phyloP scores from a whole-genome alignment of 2,888 invertebrate species.

The Xanthia togata region DNA sequence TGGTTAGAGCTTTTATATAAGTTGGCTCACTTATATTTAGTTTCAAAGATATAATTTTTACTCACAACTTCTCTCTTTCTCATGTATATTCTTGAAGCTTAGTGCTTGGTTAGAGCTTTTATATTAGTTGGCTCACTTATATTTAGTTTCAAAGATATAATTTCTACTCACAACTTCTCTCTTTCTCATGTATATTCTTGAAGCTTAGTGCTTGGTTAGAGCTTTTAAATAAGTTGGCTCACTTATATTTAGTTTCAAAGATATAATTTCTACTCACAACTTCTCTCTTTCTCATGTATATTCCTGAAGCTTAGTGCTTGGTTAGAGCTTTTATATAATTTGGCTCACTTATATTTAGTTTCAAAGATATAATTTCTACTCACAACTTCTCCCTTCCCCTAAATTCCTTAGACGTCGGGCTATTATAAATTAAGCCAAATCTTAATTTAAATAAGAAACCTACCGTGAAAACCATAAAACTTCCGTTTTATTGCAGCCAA shows the following conservation, averaged over 20 bases:
- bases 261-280: no score
- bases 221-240: background rate
- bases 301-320: background rate
- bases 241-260: background rate
- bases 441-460: slow-evolving; percentile 27
- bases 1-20: background rate
- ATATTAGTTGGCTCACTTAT: background rate
- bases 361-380: background rate
- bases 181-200: no score
- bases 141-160: background rate
- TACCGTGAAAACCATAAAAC: slow-evolving; percentile 28
- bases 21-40: background rate
- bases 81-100: background rate
- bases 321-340: background rate
- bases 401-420: background rate
- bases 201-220: background rate
- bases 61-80: background rate
- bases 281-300: background rate
- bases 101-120: background rate
- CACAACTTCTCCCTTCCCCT: background rate
- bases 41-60: background rate
- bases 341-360: background rate
- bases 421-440: slow-evolving; percentile 20
- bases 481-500: slow-evolving; percentile 51
- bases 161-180: background rate